Conservation (phyloP, 2,113 vertebrate species). For the Anthoscopus minutus region DNA sequence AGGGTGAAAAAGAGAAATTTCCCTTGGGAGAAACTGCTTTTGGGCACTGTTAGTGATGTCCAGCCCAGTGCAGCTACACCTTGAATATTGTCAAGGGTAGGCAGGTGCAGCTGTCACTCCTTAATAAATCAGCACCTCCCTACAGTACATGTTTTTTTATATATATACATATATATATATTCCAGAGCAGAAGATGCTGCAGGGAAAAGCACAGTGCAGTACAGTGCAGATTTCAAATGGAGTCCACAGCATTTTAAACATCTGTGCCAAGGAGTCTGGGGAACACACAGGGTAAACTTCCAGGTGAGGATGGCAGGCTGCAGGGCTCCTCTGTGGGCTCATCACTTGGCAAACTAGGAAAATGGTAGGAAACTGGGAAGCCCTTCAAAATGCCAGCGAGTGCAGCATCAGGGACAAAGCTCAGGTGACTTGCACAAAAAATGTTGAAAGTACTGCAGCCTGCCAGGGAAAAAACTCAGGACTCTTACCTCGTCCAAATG, state of each 20-base stretch:
- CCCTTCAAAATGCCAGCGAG: background rate
- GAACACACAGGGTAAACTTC: background rate
- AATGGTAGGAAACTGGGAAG: background rate
- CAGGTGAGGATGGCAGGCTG: background rate
- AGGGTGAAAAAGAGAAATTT: background rate
- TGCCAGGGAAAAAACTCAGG: background rate
- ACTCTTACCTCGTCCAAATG: background rate
- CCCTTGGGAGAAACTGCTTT: background rate
- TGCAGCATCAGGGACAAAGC: background rate
- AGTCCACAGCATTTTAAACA: background rate
- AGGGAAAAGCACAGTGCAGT: background rate
- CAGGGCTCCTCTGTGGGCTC: rapidly evolving
- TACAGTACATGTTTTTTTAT: background rate
- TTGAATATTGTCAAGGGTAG: background rate
- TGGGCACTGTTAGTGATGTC: background rate
- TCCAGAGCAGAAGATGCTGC: background rate
- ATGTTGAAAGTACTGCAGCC: background rate
- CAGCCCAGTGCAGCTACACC: background rate
- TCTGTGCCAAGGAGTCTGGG: background rate
- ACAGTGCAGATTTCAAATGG: background rate
- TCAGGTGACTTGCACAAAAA: background rate
- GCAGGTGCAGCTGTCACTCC: background rate
- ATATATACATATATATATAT: no score
- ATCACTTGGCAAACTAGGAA: background rate
- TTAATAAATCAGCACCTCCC: background rate